A percentile compares a stretch with the other conserved stretches of the same genome.
These are phyloP conservation scores for Ecdyonurus torrentis DNA, from an alignment of 2,888 invertebrate genomes.

Conservation along the genomic window DNA sequence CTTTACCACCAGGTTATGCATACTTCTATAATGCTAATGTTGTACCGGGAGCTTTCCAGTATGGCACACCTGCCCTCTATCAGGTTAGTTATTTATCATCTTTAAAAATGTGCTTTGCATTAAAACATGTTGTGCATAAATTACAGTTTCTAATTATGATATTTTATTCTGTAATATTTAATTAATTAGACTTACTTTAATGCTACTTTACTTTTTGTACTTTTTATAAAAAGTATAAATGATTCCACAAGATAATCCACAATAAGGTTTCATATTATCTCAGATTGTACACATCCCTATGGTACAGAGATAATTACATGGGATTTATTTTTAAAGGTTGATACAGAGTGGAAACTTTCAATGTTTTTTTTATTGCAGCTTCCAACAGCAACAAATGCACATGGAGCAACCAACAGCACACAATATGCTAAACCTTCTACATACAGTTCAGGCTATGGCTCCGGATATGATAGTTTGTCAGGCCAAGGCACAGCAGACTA, in stretches of 20 bases:
- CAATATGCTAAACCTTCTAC: conserved; percentile 49
- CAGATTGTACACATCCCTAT: too few species aligned
- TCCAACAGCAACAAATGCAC: conserved; percentile 54
- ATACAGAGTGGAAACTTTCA: background rate
- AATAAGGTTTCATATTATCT: too few species aligned
- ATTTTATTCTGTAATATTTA: conserved; percentile 5
- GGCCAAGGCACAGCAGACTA: conserved; percentile 29
- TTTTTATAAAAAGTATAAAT: too few species aligned
- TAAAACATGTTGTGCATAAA: background rate
- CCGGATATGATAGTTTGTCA: conserved; percentile 38
- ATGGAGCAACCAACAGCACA: conserved; percentile 43
- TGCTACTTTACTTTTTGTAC: too few species aligned
- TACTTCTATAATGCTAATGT: conserved; percentile 53
- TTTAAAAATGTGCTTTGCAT: background rate
- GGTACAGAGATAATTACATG: too few species aligned
- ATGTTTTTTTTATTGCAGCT: conserved; percentile 45
- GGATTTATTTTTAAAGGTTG: background rate
- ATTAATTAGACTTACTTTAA: background rate
- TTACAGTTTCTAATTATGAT: background rate
- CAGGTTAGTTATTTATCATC: conserved; percentile 36
- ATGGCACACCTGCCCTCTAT: conserved; percentile 48
- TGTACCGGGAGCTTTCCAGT: conserved; percentile 52
- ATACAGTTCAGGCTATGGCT: conserved; percentile 42
- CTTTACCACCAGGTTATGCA: conserved; percentile 53
- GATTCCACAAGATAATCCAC: too few species aligned